Percentiles rank a stretch among this genome's conserved stretches.
Evolutionary conservation across 23 tunicate genomes (phyloP).

Genomic region (Ascidia mentula): DNA sequence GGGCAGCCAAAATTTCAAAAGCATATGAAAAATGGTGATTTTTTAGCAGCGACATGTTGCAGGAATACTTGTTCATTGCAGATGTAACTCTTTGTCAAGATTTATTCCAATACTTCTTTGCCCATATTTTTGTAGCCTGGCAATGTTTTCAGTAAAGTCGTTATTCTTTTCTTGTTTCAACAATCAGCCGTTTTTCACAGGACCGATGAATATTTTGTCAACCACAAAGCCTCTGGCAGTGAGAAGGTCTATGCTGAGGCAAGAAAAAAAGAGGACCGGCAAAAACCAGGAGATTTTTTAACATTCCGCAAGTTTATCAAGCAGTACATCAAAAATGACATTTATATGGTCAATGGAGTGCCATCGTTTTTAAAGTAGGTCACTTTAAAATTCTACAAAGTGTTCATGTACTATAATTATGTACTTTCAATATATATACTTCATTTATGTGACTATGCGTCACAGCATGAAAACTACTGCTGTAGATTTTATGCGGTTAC

Average conservation of each 20-base stretch:
- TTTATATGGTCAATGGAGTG: conserved; percentile 56
- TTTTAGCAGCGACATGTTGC: too few species aligned
- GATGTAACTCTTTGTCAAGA: too few species aligned
- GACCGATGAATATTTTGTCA: conserved; percentile 49
- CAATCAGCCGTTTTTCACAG: conserved; percentile 12
- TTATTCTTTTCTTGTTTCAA: too few species aligned
- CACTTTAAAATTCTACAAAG: not conserved
- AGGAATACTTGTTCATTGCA: too few species aligned
- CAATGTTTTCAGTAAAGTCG: too few species aligned
- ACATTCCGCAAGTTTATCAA: conserved; percentile 35
- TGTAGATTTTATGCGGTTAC: too few species aligned
- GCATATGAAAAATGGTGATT: conserved; percentile 55
- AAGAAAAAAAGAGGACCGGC: conserved; percentile 42
- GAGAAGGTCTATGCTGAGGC: conserved; percentile 37
- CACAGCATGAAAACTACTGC: too few species aligned
- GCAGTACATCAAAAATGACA: conserved; percentile 43
- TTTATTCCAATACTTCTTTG: too few species aligned
- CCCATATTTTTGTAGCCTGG: too few species aligned
- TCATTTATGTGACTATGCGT: too few species aligned
- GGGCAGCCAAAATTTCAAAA: conserved; percentile 28
- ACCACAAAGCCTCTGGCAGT: conserved; percentile 28
- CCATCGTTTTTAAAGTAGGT: conserved; percentile 47
- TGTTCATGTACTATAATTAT: too few species aligned
- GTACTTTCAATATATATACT: too few species aligned
- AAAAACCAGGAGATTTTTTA: conserved; percentile 26